These are phyloP conservation scores for Rhagophthalmus giganteus DNA, from an alignment of 2,888 invertebrate genomes.

Conservation along the genomic window DNA sequence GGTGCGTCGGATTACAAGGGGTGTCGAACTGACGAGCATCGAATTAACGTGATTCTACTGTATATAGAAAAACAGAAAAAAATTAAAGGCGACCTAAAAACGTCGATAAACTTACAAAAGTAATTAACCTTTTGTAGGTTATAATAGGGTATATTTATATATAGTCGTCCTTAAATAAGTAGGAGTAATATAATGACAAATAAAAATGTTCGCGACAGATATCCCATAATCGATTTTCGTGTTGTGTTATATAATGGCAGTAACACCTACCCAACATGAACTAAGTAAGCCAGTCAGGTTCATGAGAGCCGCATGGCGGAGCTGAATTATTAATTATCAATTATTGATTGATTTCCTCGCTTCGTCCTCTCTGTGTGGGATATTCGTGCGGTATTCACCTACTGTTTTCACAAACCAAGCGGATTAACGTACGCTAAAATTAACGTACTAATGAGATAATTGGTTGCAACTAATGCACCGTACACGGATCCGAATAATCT, in stretches of 20 bases:
- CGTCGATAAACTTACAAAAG: too few relatives aligned
- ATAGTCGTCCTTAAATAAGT: too few relatives aligned
- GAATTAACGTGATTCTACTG: too few relatives aligned
- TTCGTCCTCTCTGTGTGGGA: conserved; percentile 4
- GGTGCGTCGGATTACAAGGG: too few relatives aligned
- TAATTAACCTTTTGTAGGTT: too few relatives aligned
- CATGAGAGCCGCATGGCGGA: background rate
- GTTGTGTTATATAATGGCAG: background rate
- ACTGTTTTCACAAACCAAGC: conserved; percentile 42
- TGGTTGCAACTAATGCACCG: conserved; percentile 39
- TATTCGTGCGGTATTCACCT: conserved; percentile 27
- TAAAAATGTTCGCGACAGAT: too few relatives aligned
- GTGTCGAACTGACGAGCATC: too few relatives aligned
- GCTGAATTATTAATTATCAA: conserved; percentile 28
- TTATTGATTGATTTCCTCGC: conserved; percentile 22
- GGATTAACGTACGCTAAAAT: conserved; percentile 44
- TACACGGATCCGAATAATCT: conserved; percentile 19
- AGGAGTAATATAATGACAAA: too few relatives aligned
- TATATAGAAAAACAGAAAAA: too few relatives aligned
- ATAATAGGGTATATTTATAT: too few relatives aligned
- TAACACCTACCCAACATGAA: background rate
- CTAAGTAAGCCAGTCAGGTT: background rate
- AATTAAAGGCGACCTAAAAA: too few relatives aligned
- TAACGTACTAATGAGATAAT: conserved; percentile 47
- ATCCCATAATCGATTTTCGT: background rate